Base-by-base conservation (phyloP, 2,797 vertebrate genomes). In the Poeciliopsis presidionis region DNA sequence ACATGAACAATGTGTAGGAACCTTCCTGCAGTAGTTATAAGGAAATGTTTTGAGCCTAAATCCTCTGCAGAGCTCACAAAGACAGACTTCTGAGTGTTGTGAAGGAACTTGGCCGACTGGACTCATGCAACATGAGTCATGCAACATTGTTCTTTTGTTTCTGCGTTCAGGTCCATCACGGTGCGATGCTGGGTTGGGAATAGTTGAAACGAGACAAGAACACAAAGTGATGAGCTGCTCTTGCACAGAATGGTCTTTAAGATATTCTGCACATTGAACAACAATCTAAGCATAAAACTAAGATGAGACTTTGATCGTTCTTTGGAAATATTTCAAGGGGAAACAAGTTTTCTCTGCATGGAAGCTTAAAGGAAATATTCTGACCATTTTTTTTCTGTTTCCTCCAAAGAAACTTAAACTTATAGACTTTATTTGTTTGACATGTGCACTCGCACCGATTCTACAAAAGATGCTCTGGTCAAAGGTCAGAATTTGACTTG, bases 401-500 rank as follows among this genome's bases (percentile, higher is more conserved):
- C 49, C 70, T 78, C 74, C 30, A 5, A 85, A 77, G 75, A 88
- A 22, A 88, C 79, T 86, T 71, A 65, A 88, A 87, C 84, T 81
- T 67, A 79, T 82, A 72, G 73, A 76, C 73, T 80, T 83, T 88
- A 76, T 90, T 90, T 92, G 82, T 92, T 79, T 84, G 81, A 87
- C 80, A 85, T 67, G 16, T 80, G 75, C 74, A 82, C 73, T 80
- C 65, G 63, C 70, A 45, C 72, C 72, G 20, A 76, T 82, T 89
- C 36, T 90, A 71, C 82, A 11, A 76, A 88, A 85, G 41, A 43
- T 82, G 81, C 55, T 77, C 51, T 72, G 82, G 83, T 85, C 81
- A 81, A 43, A 79, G 86, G 89, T 88, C 70, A 88, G 41, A 86
- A 90, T 88, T 70, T 82, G 81, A 87, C 80, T 88, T 88, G 76